Base-by-base conservation (phyloP, 2,797 vertebrate species). In the Phrynocephalus forsythii region DNA sequence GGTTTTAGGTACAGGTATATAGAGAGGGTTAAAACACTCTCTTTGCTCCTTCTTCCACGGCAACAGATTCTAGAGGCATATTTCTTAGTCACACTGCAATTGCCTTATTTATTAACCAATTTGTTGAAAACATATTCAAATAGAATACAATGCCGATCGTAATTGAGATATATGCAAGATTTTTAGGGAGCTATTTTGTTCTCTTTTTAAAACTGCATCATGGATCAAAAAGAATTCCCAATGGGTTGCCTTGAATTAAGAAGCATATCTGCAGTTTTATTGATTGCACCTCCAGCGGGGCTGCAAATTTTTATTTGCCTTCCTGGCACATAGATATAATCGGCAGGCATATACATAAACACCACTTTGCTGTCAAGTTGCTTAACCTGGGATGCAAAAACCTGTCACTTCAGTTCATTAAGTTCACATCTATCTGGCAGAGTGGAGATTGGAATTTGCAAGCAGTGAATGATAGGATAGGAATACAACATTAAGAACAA, bases 361-460 rank as follows among this genome's bases (percentile, higher is more conserved):
- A 86, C 81, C 91, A 18, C 85, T 73, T 85, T 80, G 83, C 87
- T 88, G 44, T 67, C 56, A 80, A n/a, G n/a, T 91, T 94, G 87
- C 75, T 71, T 84, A 93, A 92, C 67, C 20, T 91, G 85, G 86
- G 81, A 92, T 87, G 79, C 72, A 92, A 86, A 95, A 90, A 52
- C 7, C 83, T 89, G 60, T 88, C 76, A 85, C 56, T 93, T 91
- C 69, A 90, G 90, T 94, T 94, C 91, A 92, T 71, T 92, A 94
- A 93, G 81, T 95, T 96, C 90, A 93, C 88, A 92, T 94, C 84
- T 83, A 92, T 89, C 85, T 95, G 88, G 79, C 8, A 79, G 86
- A 69, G 67, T 87, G 92, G 81, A 94, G 82, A 94, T 73, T 79
- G 83, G 85, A 95, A 94, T 93, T 95, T 94, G 87, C 84, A 95